These are phyloP conservation scores for Rhabditoides inermis DNA, from an alignment of 2,888 invertebrate genomes.

Conservation along the genomic window DNA sequence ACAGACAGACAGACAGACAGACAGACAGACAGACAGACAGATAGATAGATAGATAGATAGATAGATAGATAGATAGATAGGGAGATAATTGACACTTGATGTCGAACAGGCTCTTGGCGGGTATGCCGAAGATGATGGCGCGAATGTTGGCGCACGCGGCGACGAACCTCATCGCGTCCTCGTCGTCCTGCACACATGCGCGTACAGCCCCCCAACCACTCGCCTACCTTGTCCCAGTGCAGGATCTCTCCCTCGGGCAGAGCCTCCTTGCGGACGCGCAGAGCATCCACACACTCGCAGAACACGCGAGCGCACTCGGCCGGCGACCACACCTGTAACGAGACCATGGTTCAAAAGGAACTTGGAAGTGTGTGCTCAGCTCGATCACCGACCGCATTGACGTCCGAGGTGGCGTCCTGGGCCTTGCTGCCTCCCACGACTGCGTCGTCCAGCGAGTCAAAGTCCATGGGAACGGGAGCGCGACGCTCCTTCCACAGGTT, in stretches of 20 bases:
- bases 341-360: too few species aligned
- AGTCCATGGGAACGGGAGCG: slow-evolving; percentile 69
- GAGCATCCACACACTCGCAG: slow-evolving; percentile 26
- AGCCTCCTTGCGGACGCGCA: slow-evolving; percentile 51
- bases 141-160: slow-evolving; percentile 87
- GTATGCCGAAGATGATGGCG: slow-evolving; percentile 79
- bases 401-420: too few species aligned
- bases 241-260: slow-evolving; percentile 58
- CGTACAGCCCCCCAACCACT: background rate
- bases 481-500: slow-evolving; percentile 83
- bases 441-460: too few species aligned
- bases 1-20: background rate
- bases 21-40: too few species aligned
- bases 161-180: slow-evolving; percentile 65
- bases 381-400: too few species aligned
- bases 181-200: slow-evolving; percentile 65
- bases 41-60: too few species aligned
- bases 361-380: too few species aligned
- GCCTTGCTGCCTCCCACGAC: too few species aligned
- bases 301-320: slow-evolving; percentile 56
- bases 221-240: slow-evolving; percentile 77
- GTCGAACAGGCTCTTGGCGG: slow-evolving; percentile 77
- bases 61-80: too few species aligned
- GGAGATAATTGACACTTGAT: slow-evolving; percentile 83
- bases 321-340: slow-evolving; percentile 33